phyloP scores from a whole-genome alignment of 92 coral and sea anemone species.

The Diadumene lineata region DNA sequence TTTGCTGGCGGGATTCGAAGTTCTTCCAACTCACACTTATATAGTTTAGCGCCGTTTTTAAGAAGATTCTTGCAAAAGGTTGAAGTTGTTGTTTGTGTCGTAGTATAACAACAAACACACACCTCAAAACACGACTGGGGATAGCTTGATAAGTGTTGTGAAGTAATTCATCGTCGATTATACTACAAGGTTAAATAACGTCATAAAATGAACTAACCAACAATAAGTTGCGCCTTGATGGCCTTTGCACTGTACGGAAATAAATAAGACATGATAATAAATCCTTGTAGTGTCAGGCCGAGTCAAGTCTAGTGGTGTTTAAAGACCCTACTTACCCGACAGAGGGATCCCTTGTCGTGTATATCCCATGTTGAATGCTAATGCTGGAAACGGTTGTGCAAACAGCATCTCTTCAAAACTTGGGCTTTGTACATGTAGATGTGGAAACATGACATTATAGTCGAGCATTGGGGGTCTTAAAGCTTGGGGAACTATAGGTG shows the following conservation, averaged over 20 bases:
- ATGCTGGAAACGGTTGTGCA: conserved; percentile 30
- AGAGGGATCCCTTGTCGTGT: conserved; percentile 31
- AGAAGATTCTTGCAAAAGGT: background rate
- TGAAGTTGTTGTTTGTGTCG: background rate
- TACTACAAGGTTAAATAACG: conserved; percentile 22
- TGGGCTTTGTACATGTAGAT: conserved; percentile 25
- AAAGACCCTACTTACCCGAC: conserved; percentile 23
- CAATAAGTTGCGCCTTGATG: conserved; percentile 28
- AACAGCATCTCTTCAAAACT: conserved; percentile 20
- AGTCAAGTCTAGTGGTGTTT: conserved; percentile 33
- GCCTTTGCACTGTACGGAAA: conserved; percentile 42
- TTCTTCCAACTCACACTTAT: background rate
- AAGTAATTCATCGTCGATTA: conserved; percentile 19
- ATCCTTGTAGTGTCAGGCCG: conserved; percentile 29
- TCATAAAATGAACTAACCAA: conserved; percentile 32
- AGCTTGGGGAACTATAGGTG: conserved; percentile 21
- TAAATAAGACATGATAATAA: conserved; percentile 31
- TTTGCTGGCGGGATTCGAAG: background rate
- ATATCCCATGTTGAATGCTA: conserved; percentile 21
- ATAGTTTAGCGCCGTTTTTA: background rate
- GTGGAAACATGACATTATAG: conserved; percentile 25
- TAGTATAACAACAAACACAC: background rate
- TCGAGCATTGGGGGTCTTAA: conserved; percentile 26
- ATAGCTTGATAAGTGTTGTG: conserved; percentile 15
- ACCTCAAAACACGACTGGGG: background rate